phyloP scores from a whole-genome alignment of 1,140 invertebrate species.

The Tetramorium parvispinum region DNA sequence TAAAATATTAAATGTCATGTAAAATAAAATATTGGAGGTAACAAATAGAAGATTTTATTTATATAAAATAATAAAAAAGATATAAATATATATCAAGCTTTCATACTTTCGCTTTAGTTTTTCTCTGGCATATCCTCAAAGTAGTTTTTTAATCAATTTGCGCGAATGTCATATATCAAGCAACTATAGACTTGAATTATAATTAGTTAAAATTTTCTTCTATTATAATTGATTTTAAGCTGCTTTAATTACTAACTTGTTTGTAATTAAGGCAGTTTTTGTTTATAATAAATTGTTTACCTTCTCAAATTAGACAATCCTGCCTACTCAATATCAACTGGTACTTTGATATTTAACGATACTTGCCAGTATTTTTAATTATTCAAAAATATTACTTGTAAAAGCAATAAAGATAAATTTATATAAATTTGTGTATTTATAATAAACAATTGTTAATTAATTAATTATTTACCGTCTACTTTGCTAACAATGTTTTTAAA shows the following conservation, averaged over 20 bases:
- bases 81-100: background rate
- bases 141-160: background rate
- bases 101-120: background rate
- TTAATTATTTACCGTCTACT: background rate
- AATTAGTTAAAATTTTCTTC: background rate
- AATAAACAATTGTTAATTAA: background rate
- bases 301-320: background rate
- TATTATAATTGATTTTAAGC: background rate
- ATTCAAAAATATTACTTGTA: background rate
- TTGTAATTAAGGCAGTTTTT: no score
- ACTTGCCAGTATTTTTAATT: constrained; percentile 13
- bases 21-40: constrained; percentile 37
- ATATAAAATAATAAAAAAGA: background rate
- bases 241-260: no score
- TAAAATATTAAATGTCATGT: constrained; percentile 38
- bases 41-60: constrained; percentile 6
- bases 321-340: background rate
- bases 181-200: background rate
- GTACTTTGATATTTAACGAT: constrained; percentile 1
- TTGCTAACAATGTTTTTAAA: background rate
- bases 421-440: background rate
- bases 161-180: background rate
- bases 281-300: background rate
- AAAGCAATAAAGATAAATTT: background rate
- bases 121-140: background rate